Evolutionary conservation across 1,140 invertebrate genomes (phyloP), one percentile per base, ranked within the genome.

Genomic region (Hormaphis cornu): DNA sequence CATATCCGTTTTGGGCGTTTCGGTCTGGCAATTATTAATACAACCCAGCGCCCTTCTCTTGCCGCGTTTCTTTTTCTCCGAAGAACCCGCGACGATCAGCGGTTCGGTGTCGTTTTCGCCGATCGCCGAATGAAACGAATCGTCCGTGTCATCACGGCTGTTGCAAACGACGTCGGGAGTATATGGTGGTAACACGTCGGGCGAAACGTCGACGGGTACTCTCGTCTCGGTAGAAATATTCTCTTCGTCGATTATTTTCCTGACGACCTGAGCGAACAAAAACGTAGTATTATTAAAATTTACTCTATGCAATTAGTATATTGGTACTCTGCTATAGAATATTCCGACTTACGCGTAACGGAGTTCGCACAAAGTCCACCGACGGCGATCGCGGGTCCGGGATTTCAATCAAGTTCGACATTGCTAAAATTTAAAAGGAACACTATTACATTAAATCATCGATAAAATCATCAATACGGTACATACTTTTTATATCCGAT

Each of bases 91-190:
- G 9, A 1, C 16, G 16, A 66, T 33, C 14, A 66, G 1, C 9
- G 44, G 42, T 14, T 66, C 61, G 12, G 2, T 24, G 22, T 66
- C 61, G n/a, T 22, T 66, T 66, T 66, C 61, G 30, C 18, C 26
- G 10, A 66, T 20, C 3, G 61, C 61, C 9, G 61, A 66, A 35
- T 66, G 61, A 7, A 66, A 66, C 6, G 61, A 66, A 50, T 66
- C 61, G n/a, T 66, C 61, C n/a, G 61, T 66, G 14, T 48, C 61
- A 22, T 4, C 7, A 18, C 5, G 20, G 1, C 46, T 20, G 16
- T 46, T 8, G 5, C n/a, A n/a, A n/a, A n/a, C 4, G 6, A 33
- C 12, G 7, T 30, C 6, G 33, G 61, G 28, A 16, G 61, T 35
- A 24, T 42, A 66, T 3, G 20, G 14, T 16, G 50, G 0, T 24